Percentiles rank a stretch among this genome's conserved stretches.
These are phyloP conservation scores for Cirrhinus mrigala DNA, from an alignment of 2,797 vertebrate species.

Conservation along the genomic window DNA sequence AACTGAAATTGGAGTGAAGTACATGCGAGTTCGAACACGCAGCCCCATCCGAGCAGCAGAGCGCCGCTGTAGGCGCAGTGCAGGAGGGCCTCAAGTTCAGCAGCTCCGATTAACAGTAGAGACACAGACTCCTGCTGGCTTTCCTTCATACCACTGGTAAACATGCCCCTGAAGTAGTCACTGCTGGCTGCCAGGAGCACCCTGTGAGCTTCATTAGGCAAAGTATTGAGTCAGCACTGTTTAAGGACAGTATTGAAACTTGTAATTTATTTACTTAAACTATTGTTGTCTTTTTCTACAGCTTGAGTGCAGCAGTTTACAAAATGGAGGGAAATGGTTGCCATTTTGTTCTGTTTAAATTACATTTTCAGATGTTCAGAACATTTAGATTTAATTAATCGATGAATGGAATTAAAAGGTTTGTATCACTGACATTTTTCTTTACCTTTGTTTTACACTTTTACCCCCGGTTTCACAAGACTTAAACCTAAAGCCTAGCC, in stretches of 20 bases:
- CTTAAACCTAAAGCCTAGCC: too few species aligned
- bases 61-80: slow-evolving; percentile 83
- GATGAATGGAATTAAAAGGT: not conserved
- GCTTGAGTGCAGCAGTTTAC: not conserved
- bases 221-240: not conserved
- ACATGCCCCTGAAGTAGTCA: slow-evolving; percentile 87
- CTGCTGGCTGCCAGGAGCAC: slow-evolving; percentile 83
- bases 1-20: slow-evolving; percentile 88
- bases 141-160: slow-evolving; percentile 87
- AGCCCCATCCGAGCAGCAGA: slow-evolving; percentile 81
- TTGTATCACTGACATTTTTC: not conserved
- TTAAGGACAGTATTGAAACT: too few species aligned
- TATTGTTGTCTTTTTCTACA: not conserved
- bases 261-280: not conserved
- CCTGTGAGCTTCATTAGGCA: slow-evolving; percentile 79
- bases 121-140: slow-evolving; percentile 72
- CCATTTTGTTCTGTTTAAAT: not conserved
- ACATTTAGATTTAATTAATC: not conserved
- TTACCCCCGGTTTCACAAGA: not conserved
- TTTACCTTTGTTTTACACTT: not conserved
- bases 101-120: slow-evolving; percentile 71
- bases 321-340: too few species aligned
- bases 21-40: slow-evolving; percentile 84
- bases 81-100: slow-evolving; percentile 81
- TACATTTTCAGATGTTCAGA: too few species aligned